These are phyloP conservation scores for Telmatherina bonti DNA, from an alignment of 2,797 vertebrate genomes.

Conservation along the genomic window DNA sequence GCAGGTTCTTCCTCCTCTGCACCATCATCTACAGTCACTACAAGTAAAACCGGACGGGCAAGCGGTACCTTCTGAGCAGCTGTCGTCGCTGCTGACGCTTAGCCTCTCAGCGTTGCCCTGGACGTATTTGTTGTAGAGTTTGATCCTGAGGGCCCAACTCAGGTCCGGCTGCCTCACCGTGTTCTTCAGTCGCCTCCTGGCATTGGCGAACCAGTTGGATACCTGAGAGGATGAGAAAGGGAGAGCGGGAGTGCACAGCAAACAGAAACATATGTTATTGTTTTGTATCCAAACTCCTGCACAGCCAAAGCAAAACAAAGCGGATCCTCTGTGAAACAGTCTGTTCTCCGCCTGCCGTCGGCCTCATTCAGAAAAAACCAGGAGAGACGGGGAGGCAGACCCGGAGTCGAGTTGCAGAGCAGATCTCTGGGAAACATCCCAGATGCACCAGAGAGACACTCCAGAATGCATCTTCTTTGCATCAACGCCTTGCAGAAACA, in stretches of 20 bases:
- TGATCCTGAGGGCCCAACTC: slow-evolving; percentile 98
- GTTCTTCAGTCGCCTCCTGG: slow-evolving; percentile 96
- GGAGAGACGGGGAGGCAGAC: slow-evolving; percentile 34
- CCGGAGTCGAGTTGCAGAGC: slow-evolving; percentile 51
- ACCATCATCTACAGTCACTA: neutral
- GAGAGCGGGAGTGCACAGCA: slow-evolving; percentile 22
- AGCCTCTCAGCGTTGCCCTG: slow-evolving; percentile 97
- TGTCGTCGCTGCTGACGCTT: slow-evolving; percentile 95
- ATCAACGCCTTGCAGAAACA: slow-evolving; percentile 56
- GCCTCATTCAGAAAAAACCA: slow-evolving; percentile 53
- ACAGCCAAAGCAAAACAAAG: slow-evolving; percentile 56
- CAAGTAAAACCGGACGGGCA: too few relatives aligned
- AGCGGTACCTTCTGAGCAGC: slow-evolving; percentile 94
- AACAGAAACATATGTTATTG: slow-evolving; percentile 57
- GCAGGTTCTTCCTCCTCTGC: neutral
- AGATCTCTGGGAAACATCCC: slow-evolving; percentile 61
- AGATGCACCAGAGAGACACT: slow-evolving; percentile 53
- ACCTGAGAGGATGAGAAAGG: slow-evolving; percentile 80
- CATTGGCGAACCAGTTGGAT: slow-evolving; percentile 99
- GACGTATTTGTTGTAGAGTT: slow-evolving; percentile 98
- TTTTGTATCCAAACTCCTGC: slow-evolving; percentile 60
- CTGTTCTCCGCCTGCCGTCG: slow-evolving; percentile 50
- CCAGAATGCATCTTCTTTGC: slow-evolving; percentile 57
- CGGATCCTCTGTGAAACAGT: slow-evolving; percentile 48
- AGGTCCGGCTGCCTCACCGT: slow-evolving; percentile 98